These are phyloP conservation scores for Abramis brama DNA, from an alignment of 2,113 vertebrate species.

Conservation along the genomic window DNA sequence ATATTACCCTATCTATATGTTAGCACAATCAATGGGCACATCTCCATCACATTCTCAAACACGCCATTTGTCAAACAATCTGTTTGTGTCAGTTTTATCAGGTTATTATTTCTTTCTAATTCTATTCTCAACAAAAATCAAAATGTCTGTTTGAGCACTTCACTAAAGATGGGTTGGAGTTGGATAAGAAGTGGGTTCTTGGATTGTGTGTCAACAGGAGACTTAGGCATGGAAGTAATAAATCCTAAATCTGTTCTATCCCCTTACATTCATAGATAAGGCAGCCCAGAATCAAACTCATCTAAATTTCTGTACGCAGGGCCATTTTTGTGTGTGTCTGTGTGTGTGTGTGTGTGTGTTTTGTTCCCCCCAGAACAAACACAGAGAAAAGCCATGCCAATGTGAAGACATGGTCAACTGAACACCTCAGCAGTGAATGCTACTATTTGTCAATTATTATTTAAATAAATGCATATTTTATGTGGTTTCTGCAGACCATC, in stretches of 20 bases:
- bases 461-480: too few relatives aligned
- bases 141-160: constrained; percentile 70
- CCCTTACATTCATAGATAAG: constrained; percentile 86
- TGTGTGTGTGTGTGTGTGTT: constrained; percentile 9
- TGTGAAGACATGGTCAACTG: too few relatives aligned
- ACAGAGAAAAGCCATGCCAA: constrained; percentile 58
- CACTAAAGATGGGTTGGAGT: constrained; percentile 59
- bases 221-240: constrained; percentile 82
- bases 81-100: constrained; percentile 75
- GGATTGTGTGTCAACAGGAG: constrained; percentile 77
- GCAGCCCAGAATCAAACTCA: constrained; percentile 82
- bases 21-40: constrained; percentile 66
- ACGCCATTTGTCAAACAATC: constrained; percentile 72
- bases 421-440: constrained; percentile 49
- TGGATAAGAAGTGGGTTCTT: constrained; percentile 67
- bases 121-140: constrained; percentile 76
- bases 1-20: constrained; percentile 63
- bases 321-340: constrained; percentile 53
- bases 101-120: constrained; percentile 73
- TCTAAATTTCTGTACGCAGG: constrained; percentile 75
- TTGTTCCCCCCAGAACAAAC: constrained; percentile 62
- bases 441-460: not conserved
- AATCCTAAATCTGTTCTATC: constrained; percentile 85
- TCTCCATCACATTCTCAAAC: constrained; percentile 66
- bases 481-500: not conserved